Base-by-base conservation (phyloP, 2,113 vertebrate genomes). In the Spilogale gracilis region DNA sequence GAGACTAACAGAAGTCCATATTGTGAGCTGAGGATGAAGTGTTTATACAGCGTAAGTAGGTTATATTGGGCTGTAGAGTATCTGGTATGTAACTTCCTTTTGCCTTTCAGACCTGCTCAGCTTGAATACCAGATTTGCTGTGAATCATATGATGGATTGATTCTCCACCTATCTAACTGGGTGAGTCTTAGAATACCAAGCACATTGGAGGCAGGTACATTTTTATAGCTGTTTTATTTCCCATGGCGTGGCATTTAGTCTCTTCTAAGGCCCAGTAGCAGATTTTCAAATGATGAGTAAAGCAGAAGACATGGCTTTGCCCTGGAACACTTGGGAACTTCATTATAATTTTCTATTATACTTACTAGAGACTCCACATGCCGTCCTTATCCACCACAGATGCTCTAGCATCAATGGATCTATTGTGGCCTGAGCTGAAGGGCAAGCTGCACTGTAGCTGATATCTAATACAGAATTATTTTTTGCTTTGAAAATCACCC, bases 211-310 rank as follows among this genome's bases (percentile, higher is more conserved):
- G 17, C 18, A 78, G 17, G 21, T 93, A 38, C 84, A 67, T 88
- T 89, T 92, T 83, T 32, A 58, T 58, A 67, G 69, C 38, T 43
- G 43, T 67, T 89, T 93, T 65, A 58, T 67, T 96, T 96, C 32
- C 38, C 78, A 27, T 16, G 3, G 1, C 65, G 5, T 89, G 78
- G 50, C 16, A 58, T 63, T 96, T 83, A 50, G n/a, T 82, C 78
- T 93, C 21, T 56, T 23, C 11, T 58, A 60, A 71, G 71, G 25
- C 20, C 43, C 32, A 79, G 79, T 5, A 61, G 13, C 43, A 78
- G 25, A 17, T 79, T 93, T 93, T 79, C 80, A 96, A 78, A 90
- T 71, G 17, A 43, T 45, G 43, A 71, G 45, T 80, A 61, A 73
- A 21, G 4, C 78, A 60, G 60, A 69, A 90, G 27, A 12, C 20